Evolutionary conservation across 2,113 vertebrate genomes (phyloP).

Genomic region (Neodon shergylaensis): DNA sequence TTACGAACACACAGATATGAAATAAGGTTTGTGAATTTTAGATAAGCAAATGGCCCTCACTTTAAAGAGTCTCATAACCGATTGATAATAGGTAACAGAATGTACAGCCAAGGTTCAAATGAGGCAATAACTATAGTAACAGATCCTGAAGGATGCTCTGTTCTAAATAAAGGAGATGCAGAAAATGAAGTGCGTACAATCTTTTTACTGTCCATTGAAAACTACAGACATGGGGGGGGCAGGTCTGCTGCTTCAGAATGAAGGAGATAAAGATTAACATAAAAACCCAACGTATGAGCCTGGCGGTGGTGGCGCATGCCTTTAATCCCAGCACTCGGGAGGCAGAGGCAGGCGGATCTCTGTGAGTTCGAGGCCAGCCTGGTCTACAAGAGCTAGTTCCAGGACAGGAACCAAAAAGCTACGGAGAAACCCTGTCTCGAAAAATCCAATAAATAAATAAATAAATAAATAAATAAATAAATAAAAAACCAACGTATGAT

Average conservation of each 20-base stretch:
- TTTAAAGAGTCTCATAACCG: constrained; percentile 4
- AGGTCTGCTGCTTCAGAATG: background rate
- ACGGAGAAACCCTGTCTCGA: no score
- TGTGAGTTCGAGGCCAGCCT: no score
- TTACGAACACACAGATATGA: constrained; percentile 44
- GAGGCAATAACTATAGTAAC: background rate
- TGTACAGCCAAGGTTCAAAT: constrained; percentile 29
- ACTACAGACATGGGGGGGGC: constrained; percentile 10
- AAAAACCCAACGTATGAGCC: constrained; percentile 10
- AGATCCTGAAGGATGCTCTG: background rate
- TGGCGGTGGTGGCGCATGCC: no score
- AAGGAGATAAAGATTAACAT: background rate
- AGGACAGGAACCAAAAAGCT: no score
- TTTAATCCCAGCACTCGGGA: no score
- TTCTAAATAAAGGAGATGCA: constrained; percentile 42
- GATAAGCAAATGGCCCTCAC: constrained; percentile 10
- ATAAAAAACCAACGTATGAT: constrained; percentile 19
- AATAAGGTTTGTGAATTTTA: constrained; percentile 7
- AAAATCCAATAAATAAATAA: no score
- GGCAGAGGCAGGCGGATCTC: no score
- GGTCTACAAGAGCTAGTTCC: no score
- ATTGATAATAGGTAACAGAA: constrained; percentile 39
- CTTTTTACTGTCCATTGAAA: constrained; percentile 71
- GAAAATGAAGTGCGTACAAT: constrained; percentile 25
- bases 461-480: no score